Conservation (phyloP, 2,888 invertebrate species). For the Stenoptilia bipunctidactyla region DNA sequence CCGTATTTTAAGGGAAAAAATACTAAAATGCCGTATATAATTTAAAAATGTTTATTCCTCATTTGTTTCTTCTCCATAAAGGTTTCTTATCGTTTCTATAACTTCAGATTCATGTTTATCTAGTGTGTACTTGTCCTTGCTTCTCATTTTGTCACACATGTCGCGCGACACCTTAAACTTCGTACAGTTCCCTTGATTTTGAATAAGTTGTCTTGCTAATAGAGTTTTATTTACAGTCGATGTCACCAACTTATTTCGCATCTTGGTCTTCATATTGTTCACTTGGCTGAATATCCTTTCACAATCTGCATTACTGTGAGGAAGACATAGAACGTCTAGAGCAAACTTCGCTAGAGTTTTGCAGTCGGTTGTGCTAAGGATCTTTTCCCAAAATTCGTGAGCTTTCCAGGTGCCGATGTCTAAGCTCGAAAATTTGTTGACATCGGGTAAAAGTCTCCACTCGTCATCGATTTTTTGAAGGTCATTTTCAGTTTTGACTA, state of each 20-base stretch:
- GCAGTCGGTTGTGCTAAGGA: background rate
- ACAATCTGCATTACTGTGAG: slow-evolving; percentile 11
- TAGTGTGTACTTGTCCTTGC: slow-evolving; percentile 4
- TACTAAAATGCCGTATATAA: background rate
- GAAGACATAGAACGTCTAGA: slow-evolving; percentile 6
- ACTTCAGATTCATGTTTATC: slow-evolving; percentile 12
- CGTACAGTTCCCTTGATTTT: slow-evolving; percentile 5
- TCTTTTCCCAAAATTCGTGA: slow-evolving; percentile 6
- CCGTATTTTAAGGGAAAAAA: background rate
- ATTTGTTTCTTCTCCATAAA: slow-evolving; percentile 9
- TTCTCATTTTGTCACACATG: slow-evolving; percentile 8
- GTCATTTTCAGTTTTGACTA: slow-evolving; percentile 8
- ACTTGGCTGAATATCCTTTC: slow-evolving; percentile 11
- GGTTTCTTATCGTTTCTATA: slow-evolving; percentile 11
- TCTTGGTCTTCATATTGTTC: slow-evolving; percentile 14
- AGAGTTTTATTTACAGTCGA: background rate
- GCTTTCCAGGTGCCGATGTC: slow-evolving; percentile 5
- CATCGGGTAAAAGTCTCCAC: slow-evolving; percentile 3
- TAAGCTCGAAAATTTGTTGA: background rate
- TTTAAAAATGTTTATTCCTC: background rate
- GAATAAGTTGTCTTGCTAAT: background rate
- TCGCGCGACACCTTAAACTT: slow-evolving; percentile 10
- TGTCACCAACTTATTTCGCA: slow-evolving; percentile 12
- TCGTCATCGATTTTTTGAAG: slow-evolving; percentile 10
- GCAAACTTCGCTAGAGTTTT: background rate